Percentiles rank a stretch among this genome's conserved stretches.
phyloP scores from a whole-genome alignment of 2,113 vertebrate species.

The Mugil cephalus region DNA sequence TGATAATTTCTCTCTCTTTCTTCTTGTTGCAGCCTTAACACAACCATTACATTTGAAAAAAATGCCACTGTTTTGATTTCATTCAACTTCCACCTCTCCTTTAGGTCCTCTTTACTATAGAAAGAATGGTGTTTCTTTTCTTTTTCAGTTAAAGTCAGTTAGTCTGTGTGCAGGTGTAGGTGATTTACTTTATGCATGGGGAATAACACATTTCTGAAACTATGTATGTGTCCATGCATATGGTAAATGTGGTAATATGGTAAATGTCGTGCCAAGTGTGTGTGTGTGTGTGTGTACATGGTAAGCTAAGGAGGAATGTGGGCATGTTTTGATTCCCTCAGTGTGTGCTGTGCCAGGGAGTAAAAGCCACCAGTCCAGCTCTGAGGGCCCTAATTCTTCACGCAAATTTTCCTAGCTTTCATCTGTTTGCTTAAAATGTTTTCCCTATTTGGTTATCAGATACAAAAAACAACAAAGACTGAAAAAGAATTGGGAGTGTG shows the following conservation, averaged over 20 bases:
- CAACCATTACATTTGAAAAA: not conserved
- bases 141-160: not conserved
- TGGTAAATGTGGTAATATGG: too few relatives aligned
- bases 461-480: not conserved
- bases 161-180: not conserved
- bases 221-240: slow-evolving; percentile 11
- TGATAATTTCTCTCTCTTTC: too few relatives aligned
- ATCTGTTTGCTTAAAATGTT: slow-evolving; percentile 5
- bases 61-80: not conserved
- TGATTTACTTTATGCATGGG: not conserved
- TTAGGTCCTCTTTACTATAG: too few relatives aligned
- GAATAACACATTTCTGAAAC: slow-evolving; percentile 37
- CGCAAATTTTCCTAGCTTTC: slow-evolving; percentile 35
- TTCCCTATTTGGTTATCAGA: slow-evolving; percentile 2
- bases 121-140: not conserved
- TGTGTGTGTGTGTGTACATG: slow-evolving; percentile 40
- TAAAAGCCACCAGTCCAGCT: slow-evolving; percentile 54
- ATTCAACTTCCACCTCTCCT: not conserved
- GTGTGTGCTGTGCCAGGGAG: slow-evolving; percentile 57
- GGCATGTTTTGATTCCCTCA: slow-evolving; percentile 31
- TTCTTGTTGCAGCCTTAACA: too few relatives aligned
- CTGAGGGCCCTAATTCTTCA: slow-evolving; percentile 52
- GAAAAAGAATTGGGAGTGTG: slow-evolving; percentile 13
- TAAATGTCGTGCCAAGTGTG: too few relatives aligned
- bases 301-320: slow-evolving; percentile 56